Base-by-base conservation (phyloP, 1,140 invertebrate genomes). In the Wiebesia pumilae region DNA sequence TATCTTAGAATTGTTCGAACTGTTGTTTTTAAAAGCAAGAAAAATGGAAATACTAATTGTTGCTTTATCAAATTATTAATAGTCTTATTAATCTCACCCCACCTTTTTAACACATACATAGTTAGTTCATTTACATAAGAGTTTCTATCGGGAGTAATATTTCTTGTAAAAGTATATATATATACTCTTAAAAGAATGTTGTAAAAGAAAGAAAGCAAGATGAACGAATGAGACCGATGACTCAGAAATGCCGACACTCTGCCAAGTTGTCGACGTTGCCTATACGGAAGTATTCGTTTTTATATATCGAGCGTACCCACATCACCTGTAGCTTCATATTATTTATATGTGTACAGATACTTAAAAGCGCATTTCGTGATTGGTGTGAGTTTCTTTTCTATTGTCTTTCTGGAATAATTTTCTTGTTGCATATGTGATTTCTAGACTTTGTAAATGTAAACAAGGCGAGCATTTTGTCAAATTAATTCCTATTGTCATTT, bases 161-260 rank as follows among this genome's bases (percentile, higher is more conserved):
- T 62, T 81, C 24, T 4, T 43, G 21, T 54, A 82, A n/a, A n/a
- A 54, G 51, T 19, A 51, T 47, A 69, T n/a, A 65, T 9, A 30
- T 43, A 40, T 65, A 81, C 33, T 35, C 33, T 38, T 33, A 35
- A 40, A 40, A 58, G 14, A 75, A 51, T 40, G 27, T n/a, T 62
- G 1, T 54, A 79, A 79, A 80, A 71, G 30, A 69, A 78, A 84
- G 51, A 65, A 84, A 84, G 43, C 24, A 71, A 73, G 77, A 24
- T 9, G 71, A 40, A n/a, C 54, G 69, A 81, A 81, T 51, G 84
- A 38, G 79, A 51, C 65, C 84, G 79, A 81, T 81, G 83, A 85
- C 77, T 85, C 83, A 85, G 62, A 51, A 69, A 47, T 38, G 69
- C 86, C 78, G 24, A 62, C 75, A 67, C 73, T 73, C 65, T 80